Conservation (phyloP, 2,113 vertebrate species). For the Galeopterus variegatus region DNA sequence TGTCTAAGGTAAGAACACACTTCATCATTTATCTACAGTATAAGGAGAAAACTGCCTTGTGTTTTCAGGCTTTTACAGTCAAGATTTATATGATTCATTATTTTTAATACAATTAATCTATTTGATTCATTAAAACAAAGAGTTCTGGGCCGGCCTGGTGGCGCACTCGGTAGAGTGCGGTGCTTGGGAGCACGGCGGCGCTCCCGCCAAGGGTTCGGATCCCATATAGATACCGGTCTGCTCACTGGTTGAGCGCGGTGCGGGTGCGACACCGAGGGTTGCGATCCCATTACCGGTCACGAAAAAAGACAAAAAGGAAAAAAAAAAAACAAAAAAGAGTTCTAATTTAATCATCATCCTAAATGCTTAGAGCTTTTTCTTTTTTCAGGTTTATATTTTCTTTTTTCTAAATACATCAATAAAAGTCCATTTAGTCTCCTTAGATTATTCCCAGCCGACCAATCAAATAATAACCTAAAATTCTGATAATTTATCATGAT, state of each 20-base stretch:
- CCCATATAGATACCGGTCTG: too few species aligned
- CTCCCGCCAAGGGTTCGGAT: too few species aligned
- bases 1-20: slow-evolving; percentile 89
- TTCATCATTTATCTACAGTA: neutral
- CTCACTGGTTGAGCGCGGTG: too few species aligned
- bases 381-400: neutral
- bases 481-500: slow-evolving; percentile 1
- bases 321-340: too few species aligned
- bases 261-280: too few species aligned
- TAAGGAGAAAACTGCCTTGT: slow-evolving; percentile 8
- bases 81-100: neutral
- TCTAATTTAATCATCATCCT: slow-evolving; percentile 13
- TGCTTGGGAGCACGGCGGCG: too few species aligned
- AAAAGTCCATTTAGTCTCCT: neutral
- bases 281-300: too few species aligned
- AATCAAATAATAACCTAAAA: slow-evolving; percentile 45
- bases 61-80: neutral
- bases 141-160: too few species aligned
- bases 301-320: too few species aligned
- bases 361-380: neutral
- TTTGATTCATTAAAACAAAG: neutral
- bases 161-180: too few species aligned
- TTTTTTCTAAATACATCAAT: neutral
- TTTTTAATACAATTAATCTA: neutral
- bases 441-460: neutral